Evolutionary conservation across 2,888 invertebrate genomes (phyloP).

Genomic region (Torymus texanus): DNA sequence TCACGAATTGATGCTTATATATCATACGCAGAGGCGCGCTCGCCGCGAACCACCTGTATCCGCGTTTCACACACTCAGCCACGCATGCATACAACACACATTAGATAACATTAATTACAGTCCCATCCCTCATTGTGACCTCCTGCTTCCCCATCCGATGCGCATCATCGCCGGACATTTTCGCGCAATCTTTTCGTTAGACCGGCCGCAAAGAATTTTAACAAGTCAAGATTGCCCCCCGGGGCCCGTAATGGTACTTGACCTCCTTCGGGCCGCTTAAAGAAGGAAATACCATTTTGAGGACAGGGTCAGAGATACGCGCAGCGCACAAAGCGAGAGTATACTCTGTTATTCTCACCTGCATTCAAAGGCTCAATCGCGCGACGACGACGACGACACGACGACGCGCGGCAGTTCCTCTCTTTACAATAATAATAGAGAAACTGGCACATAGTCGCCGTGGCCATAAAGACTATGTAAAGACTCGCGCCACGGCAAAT

Average conservation of each 20-base stretch:
- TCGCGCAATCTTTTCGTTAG: slow-evolving; percentile 50
- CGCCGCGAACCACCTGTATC: no score
- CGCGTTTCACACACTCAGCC: no score
- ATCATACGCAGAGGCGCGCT: no score
- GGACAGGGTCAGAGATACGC: slow-evolving; percentile 50
- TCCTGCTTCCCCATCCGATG: no score
- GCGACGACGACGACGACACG: slow-evolving; percentile 14
- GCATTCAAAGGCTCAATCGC: slow-evolving; percentile 44
- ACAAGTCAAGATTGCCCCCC: slow-evolving; percentile 48
- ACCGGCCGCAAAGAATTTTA: slow-evolving; percentile 40
- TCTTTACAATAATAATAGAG: slow-evolving; percentile 32
- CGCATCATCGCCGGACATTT: slow-evolving; percentile 1
- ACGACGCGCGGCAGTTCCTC: slow-evolving; percentile 29
- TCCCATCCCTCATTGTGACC: no score
- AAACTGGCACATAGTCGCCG: slow-evolving; percentile 19
- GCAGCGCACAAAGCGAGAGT: slow-evolving; percentile 15
- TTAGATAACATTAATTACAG: no score
- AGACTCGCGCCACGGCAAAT: neutral
- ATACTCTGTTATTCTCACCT: slow-evolving; percentile 48
- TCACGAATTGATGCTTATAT: no score
- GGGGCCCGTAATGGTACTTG: slow-evolving; percentile 50
- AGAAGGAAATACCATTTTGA: slow-evolving; percentile 55
- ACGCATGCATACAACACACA: no score
- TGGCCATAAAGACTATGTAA: slow-evolving; percentile 14
- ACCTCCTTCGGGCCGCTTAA: slow-evolving; percentile 49